phyloP scores from a whole-genome alignment of 1,140 invertebrate species.

The Chironomus tepperi region DNA sequence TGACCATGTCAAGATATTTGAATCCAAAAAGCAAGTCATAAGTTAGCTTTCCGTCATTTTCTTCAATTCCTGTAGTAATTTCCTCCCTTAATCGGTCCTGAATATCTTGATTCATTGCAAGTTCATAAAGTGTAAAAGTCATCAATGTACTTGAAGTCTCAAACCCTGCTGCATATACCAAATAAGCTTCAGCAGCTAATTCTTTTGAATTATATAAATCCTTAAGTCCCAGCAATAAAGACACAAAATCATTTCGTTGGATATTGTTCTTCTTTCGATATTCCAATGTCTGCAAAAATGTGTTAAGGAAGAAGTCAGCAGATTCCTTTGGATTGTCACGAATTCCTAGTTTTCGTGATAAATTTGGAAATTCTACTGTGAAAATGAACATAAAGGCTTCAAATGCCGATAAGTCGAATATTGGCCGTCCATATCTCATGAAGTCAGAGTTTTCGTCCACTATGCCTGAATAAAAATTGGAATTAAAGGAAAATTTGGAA shows the following conservation, averaged over 20 bases:
- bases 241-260: constrained; percentile 45
- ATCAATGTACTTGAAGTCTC: constrained; percentile 31
- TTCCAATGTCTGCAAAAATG: constrained; percentile 25
- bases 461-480: neutral
- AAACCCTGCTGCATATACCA: constrained; percentile 41
- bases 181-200: constrained; percentile 34
- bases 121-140: constrained; percentile 34
- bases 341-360: neutral
- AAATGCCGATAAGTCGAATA: neutral
- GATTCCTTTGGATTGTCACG: neutral
- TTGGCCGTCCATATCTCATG: neutral
- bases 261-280: constrained; percentile 41
- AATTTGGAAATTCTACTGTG: neutral
- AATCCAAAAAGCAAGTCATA: constrained; percentile 42
- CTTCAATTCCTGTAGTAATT: constrained; percentile 38
- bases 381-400: neutral
- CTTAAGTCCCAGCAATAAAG: constrained; percentile 46
- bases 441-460: constrained; percentile 10
- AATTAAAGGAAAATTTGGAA: no score
- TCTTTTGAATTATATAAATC: constrained; percentile 29
- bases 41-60: constrained; percentile 35
- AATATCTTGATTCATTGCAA: constrained; percentile 40
- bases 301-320: neutral
- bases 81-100: constrained; percentile 46
- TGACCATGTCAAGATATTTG: constrained; percentile 40